These are phyloP conservation scores for Sepioteuthis lessoniana DNA, from an alignment of 2,888 invertebrate genomes.

Conservation along the genomic window DNA sequence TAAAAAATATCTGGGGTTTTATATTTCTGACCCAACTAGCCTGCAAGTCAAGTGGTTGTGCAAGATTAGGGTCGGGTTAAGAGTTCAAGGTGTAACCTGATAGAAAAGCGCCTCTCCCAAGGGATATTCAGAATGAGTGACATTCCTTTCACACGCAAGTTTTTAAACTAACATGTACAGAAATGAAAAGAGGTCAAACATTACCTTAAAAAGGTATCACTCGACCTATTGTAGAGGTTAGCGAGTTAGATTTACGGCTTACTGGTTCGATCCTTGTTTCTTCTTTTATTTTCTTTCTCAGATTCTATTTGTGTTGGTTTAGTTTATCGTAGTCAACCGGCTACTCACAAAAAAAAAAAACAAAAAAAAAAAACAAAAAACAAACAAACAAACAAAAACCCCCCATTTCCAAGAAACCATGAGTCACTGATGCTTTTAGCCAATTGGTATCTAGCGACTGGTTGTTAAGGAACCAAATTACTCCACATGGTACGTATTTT, in stretches of 20 bases:
- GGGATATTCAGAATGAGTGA: background rate
- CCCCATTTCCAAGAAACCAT: too few relatives aligned
- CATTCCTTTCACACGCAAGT: background rate
- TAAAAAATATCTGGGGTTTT: too few relatives aligned
- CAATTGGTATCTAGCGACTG: too few relatives aligned
- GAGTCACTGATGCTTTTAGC: too few relatives aligned
- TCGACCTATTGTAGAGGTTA: background rate
- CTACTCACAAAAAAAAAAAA: too few relatives aligned
- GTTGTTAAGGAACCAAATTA: too few relatives aligned
- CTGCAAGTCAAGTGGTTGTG: background rate
- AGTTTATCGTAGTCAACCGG: too few relatives aligned
- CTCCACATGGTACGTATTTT: too few relatives aligned
- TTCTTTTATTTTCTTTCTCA: background rate
- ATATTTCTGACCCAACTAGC: too few relatives aligned
- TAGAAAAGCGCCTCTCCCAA: background rate
- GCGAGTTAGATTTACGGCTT: too few relatives aligned
- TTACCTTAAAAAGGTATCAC: background rate
- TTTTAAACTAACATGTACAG: background rate
- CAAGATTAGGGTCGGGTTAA: background rate
- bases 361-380: too few relatives aligned
- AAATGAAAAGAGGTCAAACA: constrained; percentile 33
- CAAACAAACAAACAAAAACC: too few relatives aligned
- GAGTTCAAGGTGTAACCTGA: background rate
- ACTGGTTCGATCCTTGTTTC: background rate
- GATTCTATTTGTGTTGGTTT: background rate